Base-by-base conservation (phyloP, 1,140 invertebrate species). In the Polyergus mexicanus region DNA sequence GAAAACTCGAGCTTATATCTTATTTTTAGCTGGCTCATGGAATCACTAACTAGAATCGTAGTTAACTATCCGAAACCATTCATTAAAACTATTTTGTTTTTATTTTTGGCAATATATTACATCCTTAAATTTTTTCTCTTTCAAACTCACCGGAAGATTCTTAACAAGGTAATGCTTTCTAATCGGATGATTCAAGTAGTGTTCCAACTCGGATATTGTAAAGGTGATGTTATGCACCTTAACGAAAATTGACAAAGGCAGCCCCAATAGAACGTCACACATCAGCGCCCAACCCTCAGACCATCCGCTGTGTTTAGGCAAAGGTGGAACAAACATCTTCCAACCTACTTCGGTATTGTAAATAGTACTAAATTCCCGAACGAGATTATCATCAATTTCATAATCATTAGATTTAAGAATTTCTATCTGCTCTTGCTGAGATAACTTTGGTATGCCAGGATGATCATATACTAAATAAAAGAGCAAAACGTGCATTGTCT, bases 321-420 rank as follows among this genome's bases (percentile, higher is more conserved):
- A 90, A 1, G 97, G 96, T 2, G 97, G 96, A 13, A 98, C 93
- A 91, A 98, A 98, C 93, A 97, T 97, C 93, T 96, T 97, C 97
- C 97, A 98, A 86, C 93, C 94, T 3, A 97, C 92, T 86, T 96
- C 94, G 1, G 94, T 93, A 13, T 89, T 93, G 71, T 96, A 97
- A 86, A 96, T 93, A 7, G 90, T 92, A 8, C 95, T 92, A 41
- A 96, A 92, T 81, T 96, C 94, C 8, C 94, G 88, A 0, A 87
- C 84, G 11, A 95, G 91, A 80, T 95, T 95, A 72, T 95, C 94
- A 54, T 93, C 76, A 58, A 95, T 86, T 25, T 92, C 68, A 10
- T 94, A 93, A 35, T 95, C 95, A 5, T 95, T 92, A 6, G 92
- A 89, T 38, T 90, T 88, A 62, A 96, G 93, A 16, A 93, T 86